Percentiles rank a stretch among this genome's conserved stretches.
phyloP scores from a whole-genome alignment of 2,888 invertebrate genomes.

The Zonitis immaculata region DNA sequence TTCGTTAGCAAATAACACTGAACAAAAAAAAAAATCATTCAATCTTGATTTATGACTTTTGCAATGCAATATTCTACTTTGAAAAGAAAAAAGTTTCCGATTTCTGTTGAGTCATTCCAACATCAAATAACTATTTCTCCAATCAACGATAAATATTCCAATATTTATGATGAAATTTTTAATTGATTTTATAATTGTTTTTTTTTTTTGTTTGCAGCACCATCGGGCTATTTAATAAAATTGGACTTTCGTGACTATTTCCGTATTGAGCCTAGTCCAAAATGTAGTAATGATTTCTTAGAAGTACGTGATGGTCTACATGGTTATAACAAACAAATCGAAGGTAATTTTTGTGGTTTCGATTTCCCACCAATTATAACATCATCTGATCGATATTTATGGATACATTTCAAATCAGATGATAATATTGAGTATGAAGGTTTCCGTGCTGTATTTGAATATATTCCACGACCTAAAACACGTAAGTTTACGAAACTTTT shows the following conservation, averaged over 20 bases:
- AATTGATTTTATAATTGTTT: neutral
- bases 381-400: constrained; percentile 68
- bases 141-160: no score
- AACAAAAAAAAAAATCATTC: no score
- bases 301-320: constrained; percentile 80
- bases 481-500: no score
- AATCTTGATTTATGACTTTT: no score
- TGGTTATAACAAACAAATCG: constrained; percentile 63
- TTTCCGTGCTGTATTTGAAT: constrained; percentile 72
- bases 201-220: constrained; percentile 48
- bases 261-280: constrained; percentile 61
- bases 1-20: no score
- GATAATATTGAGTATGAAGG: constrained; percentile 75
- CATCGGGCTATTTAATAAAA: constrained; percentile 61
- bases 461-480: constrained; percentile 55
- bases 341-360: constrained; percentile 62
- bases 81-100: no score
- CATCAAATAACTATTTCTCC: no score
- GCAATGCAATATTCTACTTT: no score
- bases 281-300: constrained; percentile 74
- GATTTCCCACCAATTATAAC: constrained; percentile 68
- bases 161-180: no score
- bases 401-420: constrained; percentile 76
- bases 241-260: constrained; percentile 79
- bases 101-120: no score